A percentile compares a stretch with the other conserved stretches of the same genome.
Evolutionary conservation across 2,888 invertebrate genomes (phyloP).

Genomic region (Cheilosia impressa): DNA sequence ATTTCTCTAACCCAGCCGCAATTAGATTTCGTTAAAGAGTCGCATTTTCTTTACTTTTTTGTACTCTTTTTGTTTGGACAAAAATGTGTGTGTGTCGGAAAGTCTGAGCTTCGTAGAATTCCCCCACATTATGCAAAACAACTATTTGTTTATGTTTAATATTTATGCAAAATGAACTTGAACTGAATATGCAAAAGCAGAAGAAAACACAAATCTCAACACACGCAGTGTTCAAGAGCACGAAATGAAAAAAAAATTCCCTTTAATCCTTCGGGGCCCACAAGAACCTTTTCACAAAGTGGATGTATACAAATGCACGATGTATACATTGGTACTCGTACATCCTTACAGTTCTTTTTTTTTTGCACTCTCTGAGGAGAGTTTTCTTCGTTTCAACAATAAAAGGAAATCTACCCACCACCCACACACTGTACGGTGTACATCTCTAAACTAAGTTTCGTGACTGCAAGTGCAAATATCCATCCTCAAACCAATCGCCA

Average conservation of each 20-base stretch:
- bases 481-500: constrained; percentile 32
- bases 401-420: constrained; percentile 4
- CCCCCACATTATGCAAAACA: not conserved
- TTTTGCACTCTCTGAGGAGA: not conserved
- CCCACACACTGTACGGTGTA: constrained; percentile 1
- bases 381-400: constrained; percentile 1
- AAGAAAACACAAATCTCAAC: not conserved
- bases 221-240: constrained; percentile 9
- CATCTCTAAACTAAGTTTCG: constrained; percentile 43
- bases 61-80: too few species aligned
- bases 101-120: too few species aligned
- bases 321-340: not conserved
- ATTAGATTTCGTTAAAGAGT: too few species aligned
- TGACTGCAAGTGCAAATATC: constrained; percentile 57
- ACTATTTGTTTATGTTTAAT: not conserved
- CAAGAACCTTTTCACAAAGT: not conserved
- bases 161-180: constrained; percentile 9
- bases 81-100: too few species aligned
- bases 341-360: not conserved
- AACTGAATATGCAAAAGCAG: constrained; percentile 6
- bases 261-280: constrained; percentile 8
- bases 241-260: not conserved
- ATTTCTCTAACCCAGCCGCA: too few species aligned
- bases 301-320: not conserved
- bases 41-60: too few species aligned